Base-by-base conservation (phyloP, 2,797 vertebrate genomes). In the Setipinna tenuifilis region DNA sequence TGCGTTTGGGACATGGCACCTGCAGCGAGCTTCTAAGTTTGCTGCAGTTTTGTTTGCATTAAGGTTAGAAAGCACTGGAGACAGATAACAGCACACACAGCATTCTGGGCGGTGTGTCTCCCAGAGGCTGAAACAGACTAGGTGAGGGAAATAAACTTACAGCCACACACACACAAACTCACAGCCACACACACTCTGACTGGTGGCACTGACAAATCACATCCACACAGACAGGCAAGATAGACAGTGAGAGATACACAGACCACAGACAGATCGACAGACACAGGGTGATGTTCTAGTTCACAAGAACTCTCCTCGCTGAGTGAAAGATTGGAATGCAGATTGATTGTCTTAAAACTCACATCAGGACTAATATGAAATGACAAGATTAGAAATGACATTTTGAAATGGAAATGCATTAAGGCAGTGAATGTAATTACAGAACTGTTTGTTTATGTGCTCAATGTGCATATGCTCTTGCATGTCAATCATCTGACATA, bases 321-420 rank as follows among this genome's bases (percentile, higher is more conserved):
- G 71, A 78, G 35, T 44, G 17, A 78, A 78, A 44, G 35, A 78
- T 2, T 11, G 12, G 1, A 0, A 16, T 41, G 35, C 71, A 44
- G 16, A 78, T 44, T 78, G 16, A 78, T 78, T 78, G 35, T 71
- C 35, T 71, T 71, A n/a, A 21, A 78, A 17, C 68, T 75, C 68
- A 41, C 6, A 17, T 12, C 31, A 19, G 35, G 0, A 21, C 17
- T 44, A 21, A 41, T 21, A 44, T 44, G 2, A 44, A 78, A 44
- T 21, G 19, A 17, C 28, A 71, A 35, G 28, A 35, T 71, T 71
- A 35, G 25, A 31, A 71, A 31, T 35, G 14, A 16, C 35, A 78
- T 78, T 75, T 16, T 44, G 17, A 41, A 78, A 41, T 78, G 17
- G 31, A 41, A 44, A 78, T 44, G 35, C 35, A 44, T 21, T 41